Base-by-base conservation (phyloP, 2,797 vertebrate species). In the Antrozous pallidus region DNA sequence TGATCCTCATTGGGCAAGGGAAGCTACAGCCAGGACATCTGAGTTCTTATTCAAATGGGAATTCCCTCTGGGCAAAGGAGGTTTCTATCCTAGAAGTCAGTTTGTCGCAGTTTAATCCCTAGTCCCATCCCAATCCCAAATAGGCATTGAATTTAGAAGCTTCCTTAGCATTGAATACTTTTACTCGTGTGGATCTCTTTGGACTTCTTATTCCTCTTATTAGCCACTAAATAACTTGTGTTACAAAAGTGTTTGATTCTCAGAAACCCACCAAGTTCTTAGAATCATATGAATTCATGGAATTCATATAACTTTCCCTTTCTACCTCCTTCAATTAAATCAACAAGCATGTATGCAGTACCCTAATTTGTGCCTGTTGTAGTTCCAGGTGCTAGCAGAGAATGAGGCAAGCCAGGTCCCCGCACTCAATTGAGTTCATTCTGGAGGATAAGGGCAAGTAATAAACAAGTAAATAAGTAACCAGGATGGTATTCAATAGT, bases 1-100 rank as follows among this genome's bases (percentile, higher is more conserved):
- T 36, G n/a, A 26, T 77, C 31, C 22, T 77, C 24, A 24, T 22
- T 75, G 67, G 33, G 38, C 33, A 51, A 8, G 8, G 77, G 16
- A 89, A 80, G 33, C 63, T 26, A 11, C 80, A 93, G 67, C 6
- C 20, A 45, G 42, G n/a, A 49, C 12, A 8, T 75, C 58, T 70
- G 45, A 31, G 10, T 88, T 73, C 33, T 58, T n/a, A 78, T 38
- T 26, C 16, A 56, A 8, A 36, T 51, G 20, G 54, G 22, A 73
- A 63, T 26, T 93, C 56, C 47, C 47, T 77, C 51, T 91, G 63
- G 45, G 65, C 13, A 93, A 77, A 63, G 67, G 67, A 45, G 20
- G 2, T 75, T 78, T 61, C 36, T 33, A 28, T 10, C 80, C n/a
- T 49, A 40, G 16, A 91, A 87, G 63, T 89, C 14, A 79, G 2